Conservation (phyloP, 2,888 invertebrate species). For the Aplocera efformata region DNA sequence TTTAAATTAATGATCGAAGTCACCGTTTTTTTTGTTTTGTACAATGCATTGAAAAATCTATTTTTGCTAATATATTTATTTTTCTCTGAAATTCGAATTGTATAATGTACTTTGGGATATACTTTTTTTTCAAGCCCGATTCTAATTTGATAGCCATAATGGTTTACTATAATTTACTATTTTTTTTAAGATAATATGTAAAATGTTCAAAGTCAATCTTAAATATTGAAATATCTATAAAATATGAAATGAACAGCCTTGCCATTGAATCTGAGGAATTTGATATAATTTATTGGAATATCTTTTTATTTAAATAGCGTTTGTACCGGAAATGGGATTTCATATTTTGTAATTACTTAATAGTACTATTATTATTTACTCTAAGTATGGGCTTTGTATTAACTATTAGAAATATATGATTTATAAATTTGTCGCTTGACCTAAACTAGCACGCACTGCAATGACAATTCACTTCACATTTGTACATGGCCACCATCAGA, state of each 20-base stretch:
- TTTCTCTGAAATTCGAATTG: slow-evolving; percentile 40
- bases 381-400: slow-evolving; percentile 72
- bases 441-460: slow-evolving; percentile 48
- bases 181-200: slow-evolving; percentile 60
- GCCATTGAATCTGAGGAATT: slow-evolving; percentile 57
- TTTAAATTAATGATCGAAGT: slow-evolving; percentile 11
- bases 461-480: slow-evolving; percentile 74
- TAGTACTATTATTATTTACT: slow-evolving; percentile 53
- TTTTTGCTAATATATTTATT: slow-evolving; percentile 26
- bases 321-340: slow-evolving; percentile 64
- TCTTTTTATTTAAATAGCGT: slow-evolving; percentile 57
- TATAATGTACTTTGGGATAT: slow-evolving; percentile 37
- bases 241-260: slow-evolving; percentile 63
- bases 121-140: slow-evolving; percentile 43
- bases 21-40: slow-evolving; percentile 22
- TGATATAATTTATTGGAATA: slow-evolving; percentile 52
- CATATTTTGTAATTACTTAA: slow-evolving; percentile 45
- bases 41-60: slow-evolving; percentile 32
- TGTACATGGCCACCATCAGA: slow-evolving; percentile 86
- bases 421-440: slow-evolving; percentile 61
- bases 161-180: slow-evolving; percentile 67
- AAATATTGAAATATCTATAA: slow-evolving; percentile 59
- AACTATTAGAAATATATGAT: slow-evolving; percentile 68
- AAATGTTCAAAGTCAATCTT: slow-evolving; percentile 43
- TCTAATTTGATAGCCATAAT: slow-evolving; percentile 51